Percentiles rank a stretch among this genome's conserved stretches.
phyloP scores from a whole-genome alignment of 2,797 vertebrate genomes.

The Coreius guichenoti region DNA sequence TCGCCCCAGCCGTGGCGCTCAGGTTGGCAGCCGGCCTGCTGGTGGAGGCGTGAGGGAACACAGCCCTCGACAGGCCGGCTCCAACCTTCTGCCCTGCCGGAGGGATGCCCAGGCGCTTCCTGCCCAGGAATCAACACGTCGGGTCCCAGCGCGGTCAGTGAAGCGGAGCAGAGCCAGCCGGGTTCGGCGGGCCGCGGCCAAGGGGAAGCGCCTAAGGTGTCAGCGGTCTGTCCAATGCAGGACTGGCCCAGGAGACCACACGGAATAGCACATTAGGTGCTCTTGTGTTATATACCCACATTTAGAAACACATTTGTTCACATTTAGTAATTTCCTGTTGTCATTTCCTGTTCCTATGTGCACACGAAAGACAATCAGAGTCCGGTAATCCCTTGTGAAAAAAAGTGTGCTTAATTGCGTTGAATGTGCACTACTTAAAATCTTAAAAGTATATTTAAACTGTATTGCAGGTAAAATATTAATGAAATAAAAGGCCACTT shows the following conservation, averaged over 20 bases:
- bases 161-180: slow-evolving; percentile 50
- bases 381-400: not conserved
- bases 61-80: slow-evolving; percentile 12
- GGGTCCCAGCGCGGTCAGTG: slow-evolving; percentile 13
- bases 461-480: not conserved
- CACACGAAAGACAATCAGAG: not conserved
- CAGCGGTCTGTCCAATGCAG: slow-evolving; percentile 31
- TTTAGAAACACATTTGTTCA: slow-evolving; percentile 24
- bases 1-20: slow-evolving; percentile 9
- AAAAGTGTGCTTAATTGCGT: not conserved
- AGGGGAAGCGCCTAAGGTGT: slow-evolving; percentile 48
- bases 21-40: not conserved
- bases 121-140: not conserved
- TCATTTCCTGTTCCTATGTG: not conserved
- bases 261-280: not conserved
- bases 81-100: slow-evolving; percentile 48
- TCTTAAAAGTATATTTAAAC: not conserved
- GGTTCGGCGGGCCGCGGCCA: slow-evolving; percentile 40
- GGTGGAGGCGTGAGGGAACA: slow-evolving; percentile 40
- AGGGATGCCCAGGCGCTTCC: slow-evolving; percentile 32
- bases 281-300: not conserved
- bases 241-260: slow-evolving; percentile 26
- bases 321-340: not conserved
- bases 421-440: not conserved
- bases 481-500: not conserved